Conservation (phyloP, 2,113 vertebrate genomes). For the Heterotis niloticus region DNA sequence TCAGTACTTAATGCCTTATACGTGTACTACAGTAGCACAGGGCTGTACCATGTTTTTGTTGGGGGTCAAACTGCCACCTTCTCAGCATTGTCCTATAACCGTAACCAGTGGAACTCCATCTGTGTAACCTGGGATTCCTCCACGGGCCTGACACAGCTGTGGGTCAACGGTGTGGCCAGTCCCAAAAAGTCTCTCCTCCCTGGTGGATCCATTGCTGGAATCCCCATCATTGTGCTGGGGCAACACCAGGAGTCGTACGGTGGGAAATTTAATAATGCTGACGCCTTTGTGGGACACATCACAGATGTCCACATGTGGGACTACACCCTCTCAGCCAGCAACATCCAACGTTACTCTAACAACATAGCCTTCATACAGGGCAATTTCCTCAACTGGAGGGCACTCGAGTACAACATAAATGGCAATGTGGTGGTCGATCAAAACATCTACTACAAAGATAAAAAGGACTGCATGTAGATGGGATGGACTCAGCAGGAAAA, state of each 20-base stretch:
- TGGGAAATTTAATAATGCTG: not conserved
- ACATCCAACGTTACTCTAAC: not conserved
- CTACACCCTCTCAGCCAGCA: conserved; percentile 29
- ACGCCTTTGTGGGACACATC: conserved; percentile 43
- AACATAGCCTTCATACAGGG: not conserved
- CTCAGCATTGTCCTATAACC: fast-evolving
- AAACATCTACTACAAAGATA: too few species aligned
- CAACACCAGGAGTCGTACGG: conserved; percentile 40
- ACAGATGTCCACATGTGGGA: not conserved
- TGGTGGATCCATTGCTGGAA: not conserved
- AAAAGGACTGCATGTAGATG: too few species aligned
- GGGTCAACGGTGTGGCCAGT: conserved; percentile 25
- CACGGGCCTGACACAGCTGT: conserved; percentile 23
- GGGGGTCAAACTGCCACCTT: conserved; percentile 23
- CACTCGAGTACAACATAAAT: not conserved
- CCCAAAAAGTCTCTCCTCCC: conserved; percentile 29
- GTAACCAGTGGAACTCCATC: not conserved
- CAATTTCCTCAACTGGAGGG: not conserved
- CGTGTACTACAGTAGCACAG: conserved; percentile 55
- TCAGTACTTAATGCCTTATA: too few species aligned
- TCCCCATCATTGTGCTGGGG: conserved; percentile 28
- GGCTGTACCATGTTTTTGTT: conserved; percentile 33
- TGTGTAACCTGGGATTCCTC: conserved; percentile 38
- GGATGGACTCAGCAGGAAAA: too few species aligned
- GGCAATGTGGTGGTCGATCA: too few species aligned